Conservation (phyloP, 2,888 invertebrate species). For the Tyria jacobaeae region DNA sequence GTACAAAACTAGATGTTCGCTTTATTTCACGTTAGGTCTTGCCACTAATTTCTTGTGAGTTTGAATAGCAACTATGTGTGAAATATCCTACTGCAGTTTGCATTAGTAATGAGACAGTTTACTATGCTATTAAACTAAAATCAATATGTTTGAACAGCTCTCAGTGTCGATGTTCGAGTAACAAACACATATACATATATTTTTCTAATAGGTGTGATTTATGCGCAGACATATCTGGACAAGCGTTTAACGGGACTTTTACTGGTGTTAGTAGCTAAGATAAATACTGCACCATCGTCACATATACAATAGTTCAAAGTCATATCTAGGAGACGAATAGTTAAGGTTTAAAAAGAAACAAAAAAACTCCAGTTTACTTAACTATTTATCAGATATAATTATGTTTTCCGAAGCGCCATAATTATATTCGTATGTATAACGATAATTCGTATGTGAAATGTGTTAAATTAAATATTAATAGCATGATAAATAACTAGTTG, state of each 20-base stretch:
- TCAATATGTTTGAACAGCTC: conserved; percentile 28
- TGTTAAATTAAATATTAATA: neutral
- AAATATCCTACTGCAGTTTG: conserved; percentile 22
- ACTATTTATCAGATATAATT: no score
- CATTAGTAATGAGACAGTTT: conserved; percentile 21
- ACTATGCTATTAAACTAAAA: conserved; percentile 32
- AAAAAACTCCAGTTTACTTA: no score
- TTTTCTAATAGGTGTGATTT: neutral
- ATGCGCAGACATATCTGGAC: conserved; percentile 5
- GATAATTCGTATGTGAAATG: neutral
- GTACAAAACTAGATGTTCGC: neutral
- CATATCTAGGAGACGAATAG: no score
- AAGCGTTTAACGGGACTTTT: neutral
- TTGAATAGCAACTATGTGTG: conserved; percentile 23
- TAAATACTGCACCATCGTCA: neutral
- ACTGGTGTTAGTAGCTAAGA: neutral
- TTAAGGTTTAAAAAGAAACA: no score
- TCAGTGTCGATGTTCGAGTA: neutral
- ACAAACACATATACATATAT: conserved; percentile 1
- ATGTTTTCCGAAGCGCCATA: no score
- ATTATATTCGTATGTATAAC: neutral
- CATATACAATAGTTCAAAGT: neutral
- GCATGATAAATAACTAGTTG: neutral
- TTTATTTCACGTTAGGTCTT: neutral
- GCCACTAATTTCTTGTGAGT: neutral